Percentiles rank a stretch among this genome's conserved stretches.
Conservation (phyloP, 2,797 vertebrate species). For the Prunella strophiata region DNA sequence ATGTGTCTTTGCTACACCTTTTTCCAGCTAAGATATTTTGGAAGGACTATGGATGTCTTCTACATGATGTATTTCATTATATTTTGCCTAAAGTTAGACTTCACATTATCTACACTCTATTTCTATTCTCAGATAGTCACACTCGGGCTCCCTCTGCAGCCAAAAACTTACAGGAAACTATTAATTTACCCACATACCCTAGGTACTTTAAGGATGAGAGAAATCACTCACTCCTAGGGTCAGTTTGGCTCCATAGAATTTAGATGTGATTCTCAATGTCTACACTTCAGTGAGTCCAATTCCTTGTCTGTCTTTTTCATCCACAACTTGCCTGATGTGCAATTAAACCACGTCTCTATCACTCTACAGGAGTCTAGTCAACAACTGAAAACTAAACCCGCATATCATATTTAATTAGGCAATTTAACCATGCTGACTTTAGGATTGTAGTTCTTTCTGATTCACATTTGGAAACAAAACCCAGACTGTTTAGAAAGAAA, state of each 20-base stretch:
- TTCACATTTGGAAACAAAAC: constrained; percentile 52
- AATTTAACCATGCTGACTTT: constrained; percentile 46
- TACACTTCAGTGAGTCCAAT: background rate
- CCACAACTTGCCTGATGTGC: background rate
- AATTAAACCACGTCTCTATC: background rate
- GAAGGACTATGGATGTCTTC: background rate
- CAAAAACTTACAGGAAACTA: background rate
- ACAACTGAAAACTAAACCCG: constrained; percentile 34
- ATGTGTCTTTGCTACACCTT: background rate
- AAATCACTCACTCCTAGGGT: background rate
- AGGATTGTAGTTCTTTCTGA: constrained; percentile 15
- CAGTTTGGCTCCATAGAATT: background rate
- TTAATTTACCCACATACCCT: background rate
- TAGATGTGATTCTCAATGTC: background rate
- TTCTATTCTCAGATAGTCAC: background rate
- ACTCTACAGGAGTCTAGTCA: constrained; percentile 22
- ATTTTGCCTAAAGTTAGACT: background rate
- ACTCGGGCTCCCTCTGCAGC: background rate
- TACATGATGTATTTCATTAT: background rate
- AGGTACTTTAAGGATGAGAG: background rate
- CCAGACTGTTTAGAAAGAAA: constrained; percentile 31
- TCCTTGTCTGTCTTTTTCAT: background rate
- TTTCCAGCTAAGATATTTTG: background rate
- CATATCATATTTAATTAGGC: constrained; percentile 51
- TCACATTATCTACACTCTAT: background rate